A percentile compares a stretch with the other conserved stretches of the same genome.
phyloP scores from a whole-genome alignment of 2,113 vertebrate species.

The Glaucidium brasilianum region DNA sequence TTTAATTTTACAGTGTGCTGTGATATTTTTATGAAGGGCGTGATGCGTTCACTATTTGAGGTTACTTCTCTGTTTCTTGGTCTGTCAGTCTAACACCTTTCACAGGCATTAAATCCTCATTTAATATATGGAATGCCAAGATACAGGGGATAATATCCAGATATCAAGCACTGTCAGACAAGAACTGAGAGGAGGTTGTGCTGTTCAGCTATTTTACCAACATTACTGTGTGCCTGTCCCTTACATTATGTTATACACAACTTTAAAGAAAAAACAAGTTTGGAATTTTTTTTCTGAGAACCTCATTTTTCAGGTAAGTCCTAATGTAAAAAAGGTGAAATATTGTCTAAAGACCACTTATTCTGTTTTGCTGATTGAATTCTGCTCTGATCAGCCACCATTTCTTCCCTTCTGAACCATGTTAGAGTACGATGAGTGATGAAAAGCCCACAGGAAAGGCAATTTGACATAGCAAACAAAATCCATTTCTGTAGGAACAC shows the following conservation, averaged over 20 bases:
- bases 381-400: background rate
- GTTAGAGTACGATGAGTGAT: background rate
- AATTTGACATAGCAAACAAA: background rate
- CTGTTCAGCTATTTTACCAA: background rate
- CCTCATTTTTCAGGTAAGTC: background rate
- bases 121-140: background rate
- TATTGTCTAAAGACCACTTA: background rate
- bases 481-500: background rate
- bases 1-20: slow-evolving; percentile 32
- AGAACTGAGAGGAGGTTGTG: background rate
- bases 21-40: slow-evolving; percentile 36
- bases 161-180: background rate
- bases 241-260: background rate
- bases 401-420: background rate
- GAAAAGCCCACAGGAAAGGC: background rate
- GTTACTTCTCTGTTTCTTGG: background rate
- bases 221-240: background rate
- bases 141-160: background rate
- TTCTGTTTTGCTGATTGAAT: background rate
- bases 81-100: slow-evolving; percentile 25
- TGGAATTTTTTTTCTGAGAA: background rate
- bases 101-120: background rate
- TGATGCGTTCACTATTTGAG: background rate
- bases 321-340: background rate
- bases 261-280: background rate